These are phyloP conservation scores for Stenoptilia bipunctidactyla DNA, from an alignment of 2,888 invertebrate species.

Conservation along the genomic window DNA sequence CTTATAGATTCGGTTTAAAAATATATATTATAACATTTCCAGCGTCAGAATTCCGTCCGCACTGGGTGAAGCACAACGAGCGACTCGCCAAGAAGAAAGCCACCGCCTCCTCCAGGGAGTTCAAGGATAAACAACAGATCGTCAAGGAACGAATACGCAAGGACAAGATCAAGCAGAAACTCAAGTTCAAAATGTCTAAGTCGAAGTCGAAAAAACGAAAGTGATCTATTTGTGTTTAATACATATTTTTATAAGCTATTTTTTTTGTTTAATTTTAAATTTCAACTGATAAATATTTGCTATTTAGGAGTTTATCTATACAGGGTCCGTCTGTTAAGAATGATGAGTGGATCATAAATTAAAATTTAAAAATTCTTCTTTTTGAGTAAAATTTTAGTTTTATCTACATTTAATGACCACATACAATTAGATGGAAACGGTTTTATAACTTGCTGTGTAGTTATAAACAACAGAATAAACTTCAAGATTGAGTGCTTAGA, in stretches of 20 bases:
- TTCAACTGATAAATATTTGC: not conserved
- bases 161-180: conserved; percentile 71
- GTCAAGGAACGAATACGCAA: conserved; percentile 79
- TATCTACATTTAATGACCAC: too few species aligned
- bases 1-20: too few species aligned
- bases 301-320: too few species aligned
- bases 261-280: not conserved
- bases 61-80: conserved; percentile 85
- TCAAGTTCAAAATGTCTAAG: conserved; percentile 48
- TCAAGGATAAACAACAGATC: conserved; percentile 82
- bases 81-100: conserved; percentile 74
- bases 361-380: too few species aligned
- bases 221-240: conserved; percentile 29
- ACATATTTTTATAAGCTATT: conserved; percentile 2
- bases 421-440: too few species aligned
- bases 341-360: too few species aligned
- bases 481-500: too few species aligned
- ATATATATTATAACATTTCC: too few species aligned
- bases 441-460: too few species aligned
- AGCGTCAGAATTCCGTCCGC: conserved; percentile 73
- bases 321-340: too few species aligned
- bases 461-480: too few species aligned
- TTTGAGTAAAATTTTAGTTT: too few species aligned
- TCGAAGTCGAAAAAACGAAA: conserved; percentile 62
- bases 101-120: conserved; percentile 68